Evolutionary conservation across 2,888 invertebrate genomes (phyloP), one percentile per base, ranked within the genome.

Genomic region (Elmis aenea): DNA sequence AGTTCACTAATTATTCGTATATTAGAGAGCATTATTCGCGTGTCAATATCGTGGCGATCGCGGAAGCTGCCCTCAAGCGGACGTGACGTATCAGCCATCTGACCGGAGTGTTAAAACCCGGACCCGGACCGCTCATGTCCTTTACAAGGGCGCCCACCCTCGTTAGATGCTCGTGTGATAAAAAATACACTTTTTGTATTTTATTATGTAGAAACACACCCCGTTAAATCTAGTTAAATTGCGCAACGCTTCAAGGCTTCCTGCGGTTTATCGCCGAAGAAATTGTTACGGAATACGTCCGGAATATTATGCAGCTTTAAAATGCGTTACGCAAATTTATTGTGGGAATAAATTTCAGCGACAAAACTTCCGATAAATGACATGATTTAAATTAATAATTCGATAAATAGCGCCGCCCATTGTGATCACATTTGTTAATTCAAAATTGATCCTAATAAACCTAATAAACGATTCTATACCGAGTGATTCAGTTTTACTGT

Each of bases 51-150:
- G 50, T 42, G 48, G 47, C 39, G 38, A 57, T 54, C 52, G 46
- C 50, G 34, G 52, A 51, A 51, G 52, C 51, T 50, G 49, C 53
- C 42, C n/a, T 46, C 50, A 44, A 47, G 44, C 36, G 58, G 54
- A 62, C 64, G 64, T 64, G 64, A 62, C 64, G 58, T 64, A 64
- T 64, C 64, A 61, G 56, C 58, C 61, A 64, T 64, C 64, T 61
- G 61, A 60, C 58, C 61, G 47, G 42, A 46, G 46, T 39, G 34
- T 43, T 40, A 46, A 30, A 43, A 38, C 39, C 42, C 42, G 46
- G 33, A 38, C 39, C 42, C 42, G 46, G 33, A 39, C 33, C 39
- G 39, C 37, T 44, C 39, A 37, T 39, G 42, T 42, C 42, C 30
- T 46, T 42, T 40, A 39, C 46, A 42, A 42, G 46, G 43, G 45